Percentiles rank a stretch among this genome's conserved stretches.
Conservation (phyloP, 2,797 vertebrate genomes). For the Rhinogobio ventralis region DNA sequence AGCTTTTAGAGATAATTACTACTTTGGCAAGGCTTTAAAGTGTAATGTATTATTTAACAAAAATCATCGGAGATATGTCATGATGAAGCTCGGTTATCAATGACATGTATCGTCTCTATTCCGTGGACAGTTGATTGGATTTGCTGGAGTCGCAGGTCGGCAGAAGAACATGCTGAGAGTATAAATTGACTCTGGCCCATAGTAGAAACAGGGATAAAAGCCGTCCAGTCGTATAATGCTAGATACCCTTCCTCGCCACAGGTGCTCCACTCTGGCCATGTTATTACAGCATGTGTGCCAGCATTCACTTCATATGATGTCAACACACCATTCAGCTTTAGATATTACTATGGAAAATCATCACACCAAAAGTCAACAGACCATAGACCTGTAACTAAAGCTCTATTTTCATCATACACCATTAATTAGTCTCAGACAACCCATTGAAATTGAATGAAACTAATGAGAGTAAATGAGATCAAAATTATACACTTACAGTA, state of each 20-base stretch:
- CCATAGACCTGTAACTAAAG: conserved; percentile 22
- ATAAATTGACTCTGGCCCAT: conserved; percentile 80
- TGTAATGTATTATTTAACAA: conserved; percentile 70
- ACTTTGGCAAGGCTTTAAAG: conserved; percentile 68
- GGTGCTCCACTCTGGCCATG: conserved; percentile 70
- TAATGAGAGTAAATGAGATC: not conserved
- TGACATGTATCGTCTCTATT: conserved; percentile 78
- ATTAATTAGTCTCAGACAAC: conserved; percentile 4
- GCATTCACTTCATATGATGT: conserved; percentile 70
- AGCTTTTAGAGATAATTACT: conserved; percentile 70
- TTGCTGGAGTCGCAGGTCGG: conserved; percentile 76
- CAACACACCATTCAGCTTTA: conserved; percentile 44
- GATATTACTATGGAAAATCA: conserved; percentile 24
- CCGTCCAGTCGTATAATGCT: conserved; percentile 75
- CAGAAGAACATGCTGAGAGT: conserved; percentile 78
- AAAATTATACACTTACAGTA: not conserved
- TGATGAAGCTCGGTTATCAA: conserved; percentile 71
- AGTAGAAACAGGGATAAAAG: conserved; percentile 77
- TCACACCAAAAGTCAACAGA: conserved; percentile 59
- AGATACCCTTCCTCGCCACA: conserved; percentile 72
- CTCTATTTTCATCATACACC: not conserved
- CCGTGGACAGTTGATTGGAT: conserved; percentile 80
- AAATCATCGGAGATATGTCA: conserved; percentile 55
- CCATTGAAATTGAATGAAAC: not conserved
- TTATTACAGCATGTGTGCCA: conserved; percentile 63